Evolutionary conservation across 2,113 vertebrate genomes (phyloP).

Genomic region (Calidris pugnax): DNA sequence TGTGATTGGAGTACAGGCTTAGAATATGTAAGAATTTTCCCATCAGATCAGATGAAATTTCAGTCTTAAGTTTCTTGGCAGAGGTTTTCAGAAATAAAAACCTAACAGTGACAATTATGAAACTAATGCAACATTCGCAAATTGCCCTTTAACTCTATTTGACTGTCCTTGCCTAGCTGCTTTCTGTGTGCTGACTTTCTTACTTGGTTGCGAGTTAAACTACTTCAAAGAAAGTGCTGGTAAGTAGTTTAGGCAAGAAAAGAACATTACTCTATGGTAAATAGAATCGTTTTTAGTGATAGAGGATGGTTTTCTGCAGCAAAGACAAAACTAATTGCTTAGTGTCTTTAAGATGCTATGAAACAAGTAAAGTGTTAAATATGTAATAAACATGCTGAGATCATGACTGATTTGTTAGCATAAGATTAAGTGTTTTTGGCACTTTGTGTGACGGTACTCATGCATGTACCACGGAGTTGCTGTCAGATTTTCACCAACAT

Average conservation of each 20-base stretch:
- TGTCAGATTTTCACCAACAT: background rate
- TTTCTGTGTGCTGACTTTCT: background rate
- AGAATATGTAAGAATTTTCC: background rate
- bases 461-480: background rate
- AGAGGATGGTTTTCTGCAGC: background rate
- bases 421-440: background rate
- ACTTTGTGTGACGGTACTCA: background rate
- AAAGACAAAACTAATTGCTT: background rate
- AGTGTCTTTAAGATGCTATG: background rate
- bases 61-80: background rate
- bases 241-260: background rate
- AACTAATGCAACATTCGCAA: background rate
- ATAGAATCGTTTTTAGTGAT: background rate
- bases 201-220: background rate
- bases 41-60: background rate
- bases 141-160: background rate
- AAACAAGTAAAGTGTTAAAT: background rate
- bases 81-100: background rate
- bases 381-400: background rate
- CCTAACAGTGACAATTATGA: background rate
- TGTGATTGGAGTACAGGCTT: background rate
- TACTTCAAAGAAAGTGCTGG: background rate
- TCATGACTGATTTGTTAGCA: background rate
- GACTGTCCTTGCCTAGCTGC: background rate
- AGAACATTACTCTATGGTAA: background rate